A percentile compares a stretch with the other conserved stretches of the same genome.
These are phyloP conservation scores for Actenoides lindsayi DNA, from an alignment of 2,113 vertebrate species.

Conservation along the genomic window DNA sequence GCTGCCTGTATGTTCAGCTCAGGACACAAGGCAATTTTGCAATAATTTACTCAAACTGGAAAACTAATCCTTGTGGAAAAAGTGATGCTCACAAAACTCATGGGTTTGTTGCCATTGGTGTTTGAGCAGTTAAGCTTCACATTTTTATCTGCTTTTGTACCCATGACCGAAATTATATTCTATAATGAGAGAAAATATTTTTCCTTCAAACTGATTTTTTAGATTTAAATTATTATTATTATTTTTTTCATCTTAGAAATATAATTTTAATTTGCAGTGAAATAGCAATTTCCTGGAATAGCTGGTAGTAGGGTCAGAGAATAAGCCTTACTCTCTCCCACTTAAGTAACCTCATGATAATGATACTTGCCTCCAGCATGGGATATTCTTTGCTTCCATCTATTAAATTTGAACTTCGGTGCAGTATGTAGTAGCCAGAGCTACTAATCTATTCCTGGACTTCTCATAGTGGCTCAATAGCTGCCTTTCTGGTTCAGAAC, in stretches of 20 bases:
- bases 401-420: background rate
- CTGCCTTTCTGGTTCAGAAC: background rate
- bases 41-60: background rate
- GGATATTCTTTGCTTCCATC: background rate
- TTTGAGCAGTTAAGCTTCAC: background rate
- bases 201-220: background rate
- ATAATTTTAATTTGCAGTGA: background rate
- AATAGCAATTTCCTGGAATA: background rate
- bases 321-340: background rate
- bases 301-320: background rate
- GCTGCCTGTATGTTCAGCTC: background rate
- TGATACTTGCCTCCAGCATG: background rate
- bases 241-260: background rate
- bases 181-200: background rate
- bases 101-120: background rate
- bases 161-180: background rate
- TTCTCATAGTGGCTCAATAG: background rate
- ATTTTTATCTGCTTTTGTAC: background rate
- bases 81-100: background rate
- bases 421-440: background rate
- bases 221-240: background rate
- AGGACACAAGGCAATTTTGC: background rate
- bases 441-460: background rate
- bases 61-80: background rate
- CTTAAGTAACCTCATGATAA: background rate